These are phyloP conservation scores for Emmelina monodactyla DNA, from an alignment of 2,888 invertebrate species.

Conservation along the genomic window DNA sequence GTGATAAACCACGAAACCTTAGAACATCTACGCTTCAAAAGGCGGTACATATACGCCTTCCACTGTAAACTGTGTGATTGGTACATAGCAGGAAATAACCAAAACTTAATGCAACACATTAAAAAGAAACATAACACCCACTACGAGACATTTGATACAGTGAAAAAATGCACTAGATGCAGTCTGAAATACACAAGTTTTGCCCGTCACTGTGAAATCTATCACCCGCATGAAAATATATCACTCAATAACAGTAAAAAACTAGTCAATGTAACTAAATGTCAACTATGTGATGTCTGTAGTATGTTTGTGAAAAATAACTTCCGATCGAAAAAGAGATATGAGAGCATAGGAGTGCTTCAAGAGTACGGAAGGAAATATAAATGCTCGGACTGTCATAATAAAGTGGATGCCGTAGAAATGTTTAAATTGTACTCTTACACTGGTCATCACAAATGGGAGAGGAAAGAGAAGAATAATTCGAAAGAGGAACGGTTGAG, in stretches of 20 bases:
- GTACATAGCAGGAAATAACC: conserved; percentile 18
- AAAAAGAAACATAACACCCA: conserved; percentile 5
- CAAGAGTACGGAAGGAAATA: not conserved
- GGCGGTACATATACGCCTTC: not conserved
- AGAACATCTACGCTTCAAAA: conserved; percentile 19
- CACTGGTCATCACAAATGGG: not conserved
- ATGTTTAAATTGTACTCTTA: conserved; percentile 13
- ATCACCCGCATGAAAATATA: not conserved
- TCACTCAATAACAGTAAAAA: not conserved
- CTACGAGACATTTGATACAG: no score
- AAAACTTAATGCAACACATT: conserved; percentile 12
- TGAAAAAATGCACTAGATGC: not conserved
- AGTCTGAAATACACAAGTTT: not conserved
- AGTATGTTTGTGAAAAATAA: not conserved
- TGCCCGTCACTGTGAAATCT: not conserved
- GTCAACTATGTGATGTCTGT: not conserved
- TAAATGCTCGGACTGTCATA: not conserved
- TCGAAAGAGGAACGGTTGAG: conserved; percentile 24
- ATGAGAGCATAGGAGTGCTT: not conserved
- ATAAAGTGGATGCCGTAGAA: conserved; percentile 17
- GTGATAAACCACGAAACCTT: conserved; percentile 24
- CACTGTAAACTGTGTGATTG: conserved; percentile 24
- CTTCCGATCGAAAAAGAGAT: not conserved
- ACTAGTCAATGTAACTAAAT: not conserved
- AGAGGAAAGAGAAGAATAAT: conserved; percentile 9